Conservation (phyloP, 2,888 invertebrate genomes). For the Herminia tarsipennalis region DNA sequence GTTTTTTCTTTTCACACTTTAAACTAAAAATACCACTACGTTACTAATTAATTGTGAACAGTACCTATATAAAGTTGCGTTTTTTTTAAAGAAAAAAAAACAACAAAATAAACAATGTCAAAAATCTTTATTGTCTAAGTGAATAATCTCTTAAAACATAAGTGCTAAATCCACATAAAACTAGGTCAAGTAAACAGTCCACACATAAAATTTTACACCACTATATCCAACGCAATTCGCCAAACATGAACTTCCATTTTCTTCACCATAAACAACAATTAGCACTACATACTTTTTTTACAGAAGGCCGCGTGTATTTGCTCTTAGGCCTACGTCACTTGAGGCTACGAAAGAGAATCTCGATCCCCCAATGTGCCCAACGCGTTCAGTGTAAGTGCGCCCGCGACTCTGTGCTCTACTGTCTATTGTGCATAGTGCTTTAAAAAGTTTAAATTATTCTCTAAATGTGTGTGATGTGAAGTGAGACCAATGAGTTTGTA, state of each 20-base stretch:
- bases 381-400: conserved; percentile 77
- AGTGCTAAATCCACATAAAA: no score
- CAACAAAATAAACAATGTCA: no score
- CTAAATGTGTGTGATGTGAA: conserved; percentile 33
- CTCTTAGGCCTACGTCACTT: conserved; percentile 68
- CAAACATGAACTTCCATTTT: conserved; percentile 5
- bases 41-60: no score
- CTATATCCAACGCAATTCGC: not conserved
- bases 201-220: not conserved
- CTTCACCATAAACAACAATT: conserved; percentile 13
- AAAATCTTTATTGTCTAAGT: no score
- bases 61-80: no score
- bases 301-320: conserved; percentile 61
- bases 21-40: no score
- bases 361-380: conserved; percentile 68
- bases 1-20: no score
- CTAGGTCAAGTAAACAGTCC: no score
- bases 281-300: conserved; percentile 16
- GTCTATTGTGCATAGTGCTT: conserved; percentile 26
- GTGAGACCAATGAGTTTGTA: conserved; percentile 15
- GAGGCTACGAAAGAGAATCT: conserved; percentile 79
- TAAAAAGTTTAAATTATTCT: conserved; percentile 24
- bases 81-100: no score
- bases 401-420: conserved; percentile 75
- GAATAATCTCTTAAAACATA: no score